These are phyloP conservation scores for Muscicapa striata DNA, from an alignment of 2,797 vertebrate genomes.

Conservation along the genomic window DNA sequence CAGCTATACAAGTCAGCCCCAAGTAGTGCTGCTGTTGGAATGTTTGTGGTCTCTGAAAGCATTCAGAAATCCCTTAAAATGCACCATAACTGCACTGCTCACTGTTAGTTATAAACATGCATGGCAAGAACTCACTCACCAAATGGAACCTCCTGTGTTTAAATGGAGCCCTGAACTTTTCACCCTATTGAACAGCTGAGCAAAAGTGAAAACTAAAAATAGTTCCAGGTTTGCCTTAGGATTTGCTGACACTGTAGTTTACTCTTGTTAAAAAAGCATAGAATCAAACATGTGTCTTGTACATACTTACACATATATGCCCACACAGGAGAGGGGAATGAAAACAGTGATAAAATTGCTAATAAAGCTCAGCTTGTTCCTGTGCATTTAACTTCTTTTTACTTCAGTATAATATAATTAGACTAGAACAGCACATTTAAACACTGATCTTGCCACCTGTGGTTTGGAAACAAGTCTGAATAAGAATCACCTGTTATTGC, in stretches of 20 bases:
- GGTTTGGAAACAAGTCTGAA: background rate
- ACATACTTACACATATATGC: background rate
- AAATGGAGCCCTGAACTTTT: background rate
- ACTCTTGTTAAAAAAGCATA: background rate
- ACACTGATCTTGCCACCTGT: background rate
- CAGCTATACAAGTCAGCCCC: background rate
- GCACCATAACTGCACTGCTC: background rate
- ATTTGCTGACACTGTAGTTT: background rate
- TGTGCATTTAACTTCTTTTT: background rate
- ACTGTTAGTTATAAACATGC: background rate
- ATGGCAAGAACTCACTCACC: background rate
- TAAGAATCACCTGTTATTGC: background rate
- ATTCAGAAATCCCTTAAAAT: background rate
- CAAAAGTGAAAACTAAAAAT: background rate
- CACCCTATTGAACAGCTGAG: background rate
- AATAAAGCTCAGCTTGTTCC: background rate
- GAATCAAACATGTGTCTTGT: accelerated
- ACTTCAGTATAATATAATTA: background rate
- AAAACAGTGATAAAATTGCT: background rate
- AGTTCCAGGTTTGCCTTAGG: background rate
- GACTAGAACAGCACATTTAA: background rate
- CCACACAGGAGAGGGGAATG: background rate
- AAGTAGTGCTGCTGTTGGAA: background rate
- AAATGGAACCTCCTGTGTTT: background rate
- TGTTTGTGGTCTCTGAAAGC: background rate